phyloP scores from a whole-genome alignment of 2,888 invertebrate genomes.

The Pyrrhia umbra region DNA sequence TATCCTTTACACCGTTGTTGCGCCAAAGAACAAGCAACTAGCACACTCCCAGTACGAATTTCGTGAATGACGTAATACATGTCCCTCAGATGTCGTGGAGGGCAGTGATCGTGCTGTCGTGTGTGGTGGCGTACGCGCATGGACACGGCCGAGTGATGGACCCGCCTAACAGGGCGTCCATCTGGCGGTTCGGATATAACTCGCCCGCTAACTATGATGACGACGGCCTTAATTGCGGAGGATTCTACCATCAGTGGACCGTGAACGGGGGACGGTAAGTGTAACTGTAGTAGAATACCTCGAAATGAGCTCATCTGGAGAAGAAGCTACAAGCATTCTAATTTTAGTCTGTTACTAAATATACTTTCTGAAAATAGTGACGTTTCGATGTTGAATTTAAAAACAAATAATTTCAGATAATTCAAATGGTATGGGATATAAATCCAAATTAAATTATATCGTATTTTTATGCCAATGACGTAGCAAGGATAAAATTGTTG shows the following conservation, averaged over 20 bases:
- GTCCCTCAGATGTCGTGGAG: constrained; percentile 72
- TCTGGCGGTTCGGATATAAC: constrained; percentile 95
- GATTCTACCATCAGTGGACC: constrained; percentile 94
- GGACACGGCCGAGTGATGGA: constrained; percentile 93
- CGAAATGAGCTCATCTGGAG: too few species aligned
- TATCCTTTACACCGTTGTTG: too few species aligned
- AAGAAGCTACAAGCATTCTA: too few species aligned
- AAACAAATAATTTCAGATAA: too few species aligned
- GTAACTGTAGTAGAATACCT: not conserved
- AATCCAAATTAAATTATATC: too few species aligned
- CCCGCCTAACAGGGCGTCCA: constrained; percentile 94
- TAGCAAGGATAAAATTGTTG: not conserved
- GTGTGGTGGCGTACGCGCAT: constrained; percentile 70
- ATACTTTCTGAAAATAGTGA: too few species aligned
- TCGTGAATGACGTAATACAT: not conserved
- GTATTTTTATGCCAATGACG: not conserved
- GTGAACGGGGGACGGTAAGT: constrained; percentile 92
- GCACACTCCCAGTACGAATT: too few species aligned
- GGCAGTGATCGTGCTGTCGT: constrained; percentile 61
- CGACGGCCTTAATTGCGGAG: constrained; percentile 95
- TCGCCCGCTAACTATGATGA: constrained; percentile 95
- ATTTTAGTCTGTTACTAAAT: too few species aligned
- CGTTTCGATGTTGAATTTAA: too few species aligned
- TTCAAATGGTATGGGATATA: too few species aligned
- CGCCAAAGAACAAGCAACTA: not conserved